A percentile compares a stretch with the other conserved stretches of the same genome.
phyloP scores from a whole-genome alignment of 2,113 vertebrate genomes.

The Serinus canaria region DNA sequence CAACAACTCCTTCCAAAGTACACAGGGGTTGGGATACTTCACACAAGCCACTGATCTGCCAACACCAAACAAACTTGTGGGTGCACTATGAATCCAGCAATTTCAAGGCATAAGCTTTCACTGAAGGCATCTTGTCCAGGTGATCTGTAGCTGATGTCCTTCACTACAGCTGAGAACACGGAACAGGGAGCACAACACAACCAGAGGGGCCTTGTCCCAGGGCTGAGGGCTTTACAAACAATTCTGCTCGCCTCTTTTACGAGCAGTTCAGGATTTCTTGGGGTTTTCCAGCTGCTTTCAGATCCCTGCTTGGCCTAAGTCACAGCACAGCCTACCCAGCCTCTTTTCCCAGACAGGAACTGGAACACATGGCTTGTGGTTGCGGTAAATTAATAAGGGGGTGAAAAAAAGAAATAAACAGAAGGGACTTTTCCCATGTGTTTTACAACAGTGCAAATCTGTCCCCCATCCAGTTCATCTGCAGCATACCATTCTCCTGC shows the following conservation, averaged over 20 bases:
- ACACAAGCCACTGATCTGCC: not conserved
- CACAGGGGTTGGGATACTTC: not conserved
- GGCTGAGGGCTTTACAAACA: constrained; percentile 44
- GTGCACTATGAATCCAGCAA: not conserved
- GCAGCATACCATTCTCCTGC: constrained; percentile 17
- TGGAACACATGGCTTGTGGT: constrained; percentile 61
- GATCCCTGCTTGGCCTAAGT: not conserved
- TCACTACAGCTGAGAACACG: constrained; percentile 18
- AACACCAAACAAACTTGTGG: not conserved
- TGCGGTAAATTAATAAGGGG: constrained; percentile 66
- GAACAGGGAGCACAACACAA: not conserved
- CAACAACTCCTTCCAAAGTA: not conserved
- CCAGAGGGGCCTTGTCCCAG: not conserved
- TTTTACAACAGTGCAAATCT: constrained; percentile 53
- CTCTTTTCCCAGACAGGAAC: constrained; percentile 67
- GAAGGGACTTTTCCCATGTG: constrained; percentile 64
- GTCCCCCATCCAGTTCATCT: constrained; percentile 60
- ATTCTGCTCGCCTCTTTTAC: constrained; percentile 42
- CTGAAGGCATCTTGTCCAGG: not conserved
- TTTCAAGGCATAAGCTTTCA: not conserved
- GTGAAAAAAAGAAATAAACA: constrained; percentile 40
- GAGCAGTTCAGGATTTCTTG: constrained; percentile 63
- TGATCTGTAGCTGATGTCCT: not conserved
- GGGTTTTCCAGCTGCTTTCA: constrained; percentile 65
- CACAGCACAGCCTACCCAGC: constrained; percentile 5